phyloP scores from a whole-genome alignment of 64 coral and sea anemone genomes.

The Trachythela sp. region DNA sequence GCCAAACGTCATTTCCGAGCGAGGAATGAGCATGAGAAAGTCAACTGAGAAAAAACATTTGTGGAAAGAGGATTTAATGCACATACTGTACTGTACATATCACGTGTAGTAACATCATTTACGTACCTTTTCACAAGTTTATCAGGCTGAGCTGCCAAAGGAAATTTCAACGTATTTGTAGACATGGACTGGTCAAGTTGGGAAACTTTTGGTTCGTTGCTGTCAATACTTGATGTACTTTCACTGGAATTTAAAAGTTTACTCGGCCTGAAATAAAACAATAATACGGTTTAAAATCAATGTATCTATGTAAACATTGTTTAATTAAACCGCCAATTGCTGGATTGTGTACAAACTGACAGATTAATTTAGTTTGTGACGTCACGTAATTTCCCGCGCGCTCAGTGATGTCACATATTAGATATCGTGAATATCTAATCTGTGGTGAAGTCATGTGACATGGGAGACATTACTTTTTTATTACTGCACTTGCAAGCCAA shows the following conservation, averaged over 20 bases:
- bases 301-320: not conserved
- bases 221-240: constrained; percentile 15
- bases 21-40: too few relatives aligned
- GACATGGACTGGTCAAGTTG: not conserved
- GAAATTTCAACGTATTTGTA: not conserved
- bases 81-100: too few relatives aligned
- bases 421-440: not conserved
- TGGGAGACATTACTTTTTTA: too few relatives aligned
- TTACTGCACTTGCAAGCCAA: too few relatives aligned
- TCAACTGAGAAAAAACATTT: too few relatives aligned
- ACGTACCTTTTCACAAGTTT: constrained; percentile 19
- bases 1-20: too few relatives aligned
- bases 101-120: too few relatives aligned
- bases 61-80: too few relatives aligned
- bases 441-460: not conserved
- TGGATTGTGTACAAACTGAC: not conserved
- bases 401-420: not conserved
- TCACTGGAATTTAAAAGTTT: not conserved
- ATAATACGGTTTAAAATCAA: not conserved
- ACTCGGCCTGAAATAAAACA: not conserved
- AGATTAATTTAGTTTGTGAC: not conserved
- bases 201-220: not conserved
- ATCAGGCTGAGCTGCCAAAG: not conserved
- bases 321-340: not conserved
- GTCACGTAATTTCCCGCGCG: not conserved